Base-by-base conservation (phyloP, 2,797 vertebrate species). In the Sebastes hubbsi region DNA sequence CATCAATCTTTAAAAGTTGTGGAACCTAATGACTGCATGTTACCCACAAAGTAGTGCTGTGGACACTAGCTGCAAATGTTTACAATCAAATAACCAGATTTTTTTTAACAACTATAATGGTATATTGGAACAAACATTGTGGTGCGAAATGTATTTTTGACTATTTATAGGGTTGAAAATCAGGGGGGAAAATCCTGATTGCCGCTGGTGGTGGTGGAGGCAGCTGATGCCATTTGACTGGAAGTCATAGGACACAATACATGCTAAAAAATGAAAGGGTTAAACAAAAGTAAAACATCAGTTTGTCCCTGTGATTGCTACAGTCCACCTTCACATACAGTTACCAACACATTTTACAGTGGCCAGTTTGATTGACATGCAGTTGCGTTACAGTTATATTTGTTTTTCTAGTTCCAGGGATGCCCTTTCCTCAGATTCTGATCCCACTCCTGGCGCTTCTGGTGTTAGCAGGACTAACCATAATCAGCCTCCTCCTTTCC, bases 401-500 rank as follows among this genome's bases (percentile, higher is more conserved):
- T 77, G 3, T 72, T 82, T 59, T 80, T 16, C 10, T 30, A 90
- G 82, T 69, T 64, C 24, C 86, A 82, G 78, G 27, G 20, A 58
- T 62, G 69, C 29, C 38, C 29, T 73, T 83, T 24, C 70, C 74
- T 69, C 61, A 63, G 25, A 27, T 92, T 66, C 61, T 95, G 62
- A 79, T 91, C 22, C 87, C 90, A 38, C 0, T 87, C 62, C n/a
- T 93, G 69, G 82, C 79, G 5, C 0, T 89, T 0, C 2, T 91
- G 54, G 27, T 30, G 0, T 91, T 95, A 7, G 2, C 14, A 1
- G 87, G 62, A 7, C 54, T 93, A 14, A 34, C 74, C 16, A 7
- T 83, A 5, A 66, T 91, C 69, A 93, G 83, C 75, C 1, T 94
- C 2, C 1, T 90, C 22, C 59, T 94, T 10, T 72, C 73, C 42